A percentile compares a stretch with the other conserved stretches of the same genome.
Evolutionary conservation across 2,888 invertebrate genomes (phyloP).

Genomic region (Arrhopalites spinosus): DNA sequence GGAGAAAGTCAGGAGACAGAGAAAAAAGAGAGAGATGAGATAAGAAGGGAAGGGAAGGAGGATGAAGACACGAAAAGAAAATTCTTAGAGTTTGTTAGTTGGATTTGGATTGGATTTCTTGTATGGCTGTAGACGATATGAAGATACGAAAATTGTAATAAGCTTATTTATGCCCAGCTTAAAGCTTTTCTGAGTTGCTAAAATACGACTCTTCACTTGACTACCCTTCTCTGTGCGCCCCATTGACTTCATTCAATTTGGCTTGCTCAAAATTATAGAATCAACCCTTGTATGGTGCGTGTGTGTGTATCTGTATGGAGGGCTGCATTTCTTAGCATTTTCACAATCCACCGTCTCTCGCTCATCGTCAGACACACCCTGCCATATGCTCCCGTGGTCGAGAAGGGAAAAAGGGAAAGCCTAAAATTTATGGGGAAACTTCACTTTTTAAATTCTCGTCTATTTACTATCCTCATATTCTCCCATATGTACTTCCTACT

Average conservation of each 20-base stretch:
- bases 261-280: conserved; percentile 32
- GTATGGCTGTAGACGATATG: conserved; percentile 16
- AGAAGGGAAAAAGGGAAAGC: background rate
- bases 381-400: background rate
- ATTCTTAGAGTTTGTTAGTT: conserved; percentile 5
- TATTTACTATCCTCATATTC: conserved; percentile 9
- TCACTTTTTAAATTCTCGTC: conserved; percentile 30
- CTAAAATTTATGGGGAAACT: conserved; percentile 29
- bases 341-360: no score
- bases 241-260: conserved; percentile 37
- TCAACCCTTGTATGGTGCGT: conserved; percentile 14
- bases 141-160: conserved; percentile 36
- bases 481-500: background rate
- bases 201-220: conserved; percentile 25
- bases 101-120: conserved; percentile 10
- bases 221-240: conserved; percentile 31
- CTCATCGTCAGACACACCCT: background rate
- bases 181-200: conserved; percentile 27
- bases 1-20: no score
- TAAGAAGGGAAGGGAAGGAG: background rate
- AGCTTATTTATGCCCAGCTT: conserved; percentile 34
- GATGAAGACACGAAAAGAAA: background rate
- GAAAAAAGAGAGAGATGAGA: no score
- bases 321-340: background rate
- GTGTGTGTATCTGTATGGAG: background rate